Percentiles rank a stretch among this genome's conserved stretches.
phyloP scores from a whole-genome alignment of 1,140 invertebrate species.

The Ylistrum balloti region DNA sequence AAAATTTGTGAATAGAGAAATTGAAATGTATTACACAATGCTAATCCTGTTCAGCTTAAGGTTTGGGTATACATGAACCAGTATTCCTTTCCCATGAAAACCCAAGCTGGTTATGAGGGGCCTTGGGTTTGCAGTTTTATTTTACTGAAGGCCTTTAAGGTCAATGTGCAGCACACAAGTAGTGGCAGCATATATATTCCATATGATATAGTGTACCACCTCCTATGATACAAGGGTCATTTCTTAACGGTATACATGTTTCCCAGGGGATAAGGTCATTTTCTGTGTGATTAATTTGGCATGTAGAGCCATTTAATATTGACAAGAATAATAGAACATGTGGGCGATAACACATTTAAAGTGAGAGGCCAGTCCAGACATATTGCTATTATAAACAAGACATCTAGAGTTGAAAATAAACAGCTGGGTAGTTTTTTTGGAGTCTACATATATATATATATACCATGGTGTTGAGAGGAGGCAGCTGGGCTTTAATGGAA shows the following conservation, averaged over 20 bases:
- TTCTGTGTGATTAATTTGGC: constrained; percentile 26
- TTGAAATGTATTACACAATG: no score
- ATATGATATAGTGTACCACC: no score
- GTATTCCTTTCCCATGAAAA: no score
- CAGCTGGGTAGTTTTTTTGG: neutral
- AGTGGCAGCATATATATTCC: no score
- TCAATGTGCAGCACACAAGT: neutral
- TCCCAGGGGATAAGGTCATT: neutral
- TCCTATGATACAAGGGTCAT: neutral
- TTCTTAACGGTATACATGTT: neutral
- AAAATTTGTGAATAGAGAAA: no score
- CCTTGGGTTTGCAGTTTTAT: no score
- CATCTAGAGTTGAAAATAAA: neutral
- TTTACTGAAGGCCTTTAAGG: no score
- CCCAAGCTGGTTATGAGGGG: no score
- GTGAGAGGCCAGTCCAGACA: no score
- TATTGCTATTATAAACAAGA: neutral
- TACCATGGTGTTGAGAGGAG: neutral
- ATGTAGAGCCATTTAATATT: constrained; percentile 15
- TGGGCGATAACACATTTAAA: constrained; percentile 3
- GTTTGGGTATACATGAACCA: no score
- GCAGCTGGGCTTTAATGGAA: neutral
- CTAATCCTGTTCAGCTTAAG: no score
- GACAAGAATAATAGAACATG: neutral
- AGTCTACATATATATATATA: neutral